phyloP scores from a whole-genome alignment of 2,797 vertebrate species.

The Eupleurogrammus muticus region DNA sequence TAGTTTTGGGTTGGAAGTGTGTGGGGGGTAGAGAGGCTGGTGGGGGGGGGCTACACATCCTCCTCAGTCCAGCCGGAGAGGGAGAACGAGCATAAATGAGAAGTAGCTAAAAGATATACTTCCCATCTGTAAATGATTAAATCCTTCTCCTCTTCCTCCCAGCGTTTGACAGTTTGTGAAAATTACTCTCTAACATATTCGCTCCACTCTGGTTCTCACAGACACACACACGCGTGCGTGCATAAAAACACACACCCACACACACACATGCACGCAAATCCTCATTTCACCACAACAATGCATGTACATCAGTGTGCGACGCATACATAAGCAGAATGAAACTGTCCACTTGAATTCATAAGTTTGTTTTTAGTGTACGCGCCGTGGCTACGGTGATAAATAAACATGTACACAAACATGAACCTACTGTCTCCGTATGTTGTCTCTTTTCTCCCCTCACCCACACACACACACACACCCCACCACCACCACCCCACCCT shows the following conservation, averaged over 20 bases:
- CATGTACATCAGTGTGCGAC: slow-evolving; percentile 25
- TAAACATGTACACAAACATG: slow-evolving; percentile 74
- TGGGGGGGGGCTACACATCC: slow-evolving; percentile 69
- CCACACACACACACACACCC: slow-evolving; percentile 15
- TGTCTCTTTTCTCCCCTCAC: slow-evolving; percentile 59
- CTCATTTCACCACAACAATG: slow-evolving; percentile 61
- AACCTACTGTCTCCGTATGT: slow-evolving; percentile 67
- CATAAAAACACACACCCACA: slow-evolving; percentile 5
- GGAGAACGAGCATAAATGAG: slow-evolving; percentile 55
- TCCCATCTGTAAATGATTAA: slow-evolving; percentile 95
- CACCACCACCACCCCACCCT: slow-evolving; percentile 12
- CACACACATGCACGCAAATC: slow-evolving; percentile 23
- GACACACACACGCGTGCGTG: slow-evolving; percentile 8
- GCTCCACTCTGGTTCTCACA: not conserved
- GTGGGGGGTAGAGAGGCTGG: slow-evolving; percentile 29
- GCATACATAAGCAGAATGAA: slow-evolving; percentile 17
- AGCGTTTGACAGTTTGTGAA: slow-evolving; percentile 75
- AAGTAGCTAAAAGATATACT: slow-evolving; percentile 65
- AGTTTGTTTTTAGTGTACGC: slow-evolving; percentile 23
- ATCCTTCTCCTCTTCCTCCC: slow-evolving; percentile 88
- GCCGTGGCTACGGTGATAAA: slow-evolving; percentile 55
- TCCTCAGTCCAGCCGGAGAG: slow-evolving; percentile 57
- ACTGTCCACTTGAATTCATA: slow-evolving; percentile 45
- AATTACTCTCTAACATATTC: slow-evolving; percentile 61
- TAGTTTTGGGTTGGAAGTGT: slow-evolving; percentile 81